Percentiles rank a stretch among this genome's conserved stretches.
Conservation (phyloP, 2,888 invertebrate genomes). For the Iselma pallidipennis region DNA sequence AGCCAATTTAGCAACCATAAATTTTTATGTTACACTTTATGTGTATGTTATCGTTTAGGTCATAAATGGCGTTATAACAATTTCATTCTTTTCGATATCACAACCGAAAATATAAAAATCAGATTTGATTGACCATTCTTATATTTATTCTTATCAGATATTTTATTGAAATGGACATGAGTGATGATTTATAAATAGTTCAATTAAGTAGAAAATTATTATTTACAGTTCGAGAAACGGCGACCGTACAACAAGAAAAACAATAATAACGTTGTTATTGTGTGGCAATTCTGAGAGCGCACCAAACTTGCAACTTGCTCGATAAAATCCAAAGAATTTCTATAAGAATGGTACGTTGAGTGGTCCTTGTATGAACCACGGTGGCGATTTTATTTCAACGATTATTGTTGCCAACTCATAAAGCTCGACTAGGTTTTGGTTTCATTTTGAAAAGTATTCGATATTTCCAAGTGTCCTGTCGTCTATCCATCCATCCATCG, state of each 20-base stretch:
- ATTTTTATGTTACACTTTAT: not conserved
- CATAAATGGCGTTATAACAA: not conserved
- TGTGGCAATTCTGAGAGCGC: too few relatives aligned
- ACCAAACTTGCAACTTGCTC: too few relatives aligned
- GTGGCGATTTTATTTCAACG: not conserved
- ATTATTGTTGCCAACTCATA: not conserved
- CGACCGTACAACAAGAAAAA: too few relatives aligned
- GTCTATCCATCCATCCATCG: not conserved
- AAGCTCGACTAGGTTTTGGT: constrained; percentile 13
- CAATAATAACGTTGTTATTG: too few relatives aligned
- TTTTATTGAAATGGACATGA: not conserved
- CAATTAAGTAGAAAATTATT: too few relatives aligned
- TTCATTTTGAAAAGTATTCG: not conserved
- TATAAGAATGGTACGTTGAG: too few relatives aligned
- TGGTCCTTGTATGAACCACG: not conserved
- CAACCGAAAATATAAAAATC: not conserved
- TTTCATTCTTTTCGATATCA: not conserved
- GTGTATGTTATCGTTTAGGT: not conserved
- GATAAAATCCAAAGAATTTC: too few relatives aligned
- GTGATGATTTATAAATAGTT: too few relatives aligned
- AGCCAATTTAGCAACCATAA: not conserved
- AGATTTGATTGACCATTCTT: not conserved
- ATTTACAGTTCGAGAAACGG: too few relatives aligned
- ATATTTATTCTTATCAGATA: too few relatives aligned
- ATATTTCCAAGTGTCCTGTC: constrained; percentile 2